Percentiles rank a stretch among this genome's conserved stretches.
These are phyloP conservation scores for Drosophila rubida DNA, from an alignment of 2,888 invertebrate species.

Conservation along the genomic window DNA sequence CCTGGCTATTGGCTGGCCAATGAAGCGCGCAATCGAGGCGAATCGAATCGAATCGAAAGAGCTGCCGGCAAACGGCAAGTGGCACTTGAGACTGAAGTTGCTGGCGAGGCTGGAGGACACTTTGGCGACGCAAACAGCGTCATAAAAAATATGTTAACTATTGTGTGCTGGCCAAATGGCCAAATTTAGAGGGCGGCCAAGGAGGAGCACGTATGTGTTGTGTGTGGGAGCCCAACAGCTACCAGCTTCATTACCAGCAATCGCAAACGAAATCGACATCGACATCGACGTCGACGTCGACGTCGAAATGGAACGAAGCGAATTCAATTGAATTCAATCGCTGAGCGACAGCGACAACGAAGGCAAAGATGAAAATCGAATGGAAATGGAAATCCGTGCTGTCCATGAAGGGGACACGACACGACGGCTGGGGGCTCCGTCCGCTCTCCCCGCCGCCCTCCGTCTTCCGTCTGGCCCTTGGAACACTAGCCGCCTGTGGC, in stretches of 20 bases:
- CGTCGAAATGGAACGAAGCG: constrained; percentile 2
- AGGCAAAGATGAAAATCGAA: constrained; percentile 20
- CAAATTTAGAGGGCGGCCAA: no score
- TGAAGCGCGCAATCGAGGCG: constrained; percentile 49
- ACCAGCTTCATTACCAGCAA: constrained; percentile 52
- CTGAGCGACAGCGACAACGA: no score
- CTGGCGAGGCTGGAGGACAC: constrained; percentile 41
- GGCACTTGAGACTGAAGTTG: constrained; percentile 44
- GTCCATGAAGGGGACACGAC: no score
- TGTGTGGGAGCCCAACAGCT: no score
- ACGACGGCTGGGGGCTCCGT: background rate
- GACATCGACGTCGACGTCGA: no score
- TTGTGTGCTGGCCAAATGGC: constrained; percentile 31
- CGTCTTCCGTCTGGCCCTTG: no score
- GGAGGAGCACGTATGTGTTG: background rate
- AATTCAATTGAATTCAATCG: background rate
- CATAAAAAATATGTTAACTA: constrained; percentile 72
- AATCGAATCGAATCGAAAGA: constrained; percentile 29
- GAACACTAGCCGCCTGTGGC: background rate
- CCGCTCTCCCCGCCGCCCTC: no score
- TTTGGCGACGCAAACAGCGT: constrained; percentile 60
- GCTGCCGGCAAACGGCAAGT: constrained; percentile 9
- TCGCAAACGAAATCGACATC: constrained; percentile 14
- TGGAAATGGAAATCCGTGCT: constrained; percentile 26
- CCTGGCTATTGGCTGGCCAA: constrained; percentile 34